Evolutionary conservation across 2,797 vertebrate species (phyloP).

Genomic region (Phoxinus dragarum): DNA sequence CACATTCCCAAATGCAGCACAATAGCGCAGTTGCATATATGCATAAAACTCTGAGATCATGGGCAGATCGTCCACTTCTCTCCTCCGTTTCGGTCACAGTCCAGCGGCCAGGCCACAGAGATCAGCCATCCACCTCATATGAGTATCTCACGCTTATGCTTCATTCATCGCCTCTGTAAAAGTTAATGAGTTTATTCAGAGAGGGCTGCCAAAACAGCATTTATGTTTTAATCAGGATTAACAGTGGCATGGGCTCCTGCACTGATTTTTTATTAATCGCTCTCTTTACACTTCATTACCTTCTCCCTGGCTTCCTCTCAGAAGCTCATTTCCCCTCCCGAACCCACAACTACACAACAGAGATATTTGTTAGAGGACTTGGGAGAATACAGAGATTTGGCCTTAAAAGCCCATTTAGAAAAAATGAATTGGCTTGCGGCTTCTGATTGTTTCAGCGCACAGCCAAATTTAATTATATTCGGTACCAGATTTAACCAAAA

Average conservation of each 20-base stretch:
- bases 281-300: conserved; percentile 64
- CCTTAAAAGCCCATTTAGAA: conserved; percentile 53
- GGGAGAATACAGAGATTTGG: conserved; percentile 45
- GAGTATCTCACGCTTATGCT: conserved; percentile 82
- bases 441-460: conserved; percentile 13
- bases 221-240: conserved; percentile 83
- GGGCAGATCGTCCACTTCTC: background rate
- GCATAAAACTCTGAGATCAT: conserved; percentile 16
- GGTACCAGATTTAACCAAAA: background rate
- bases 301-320: conserved; percentile 43
- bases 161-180: conserved; percentile 87
- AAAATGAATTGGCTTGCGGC: background rate
- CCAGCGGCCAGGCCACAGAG: conserved; percentile 66
- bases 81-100: conserved; percentile 35
- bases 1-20: conserved; percentile 11
- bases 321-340: conserved; percentile 28
- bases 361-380: conserved; percentile 48
- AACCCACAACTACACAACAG: conserved; percentile 44
- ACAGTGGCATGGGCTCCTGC: conserved; percentile 65
- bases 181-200: conserved; percentile 88
- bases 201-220: conserved; percentile 76
- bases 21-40: background rate
- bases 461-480: conserved; percentile 4
- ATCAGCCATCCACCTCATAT: conserved; percentile 70
- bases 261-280: conserved; percentile 73